Evolutionary conservation across 92 coral and sea anemone species (phyloP).

Genomic region (Siderastrea radians): DNA sequence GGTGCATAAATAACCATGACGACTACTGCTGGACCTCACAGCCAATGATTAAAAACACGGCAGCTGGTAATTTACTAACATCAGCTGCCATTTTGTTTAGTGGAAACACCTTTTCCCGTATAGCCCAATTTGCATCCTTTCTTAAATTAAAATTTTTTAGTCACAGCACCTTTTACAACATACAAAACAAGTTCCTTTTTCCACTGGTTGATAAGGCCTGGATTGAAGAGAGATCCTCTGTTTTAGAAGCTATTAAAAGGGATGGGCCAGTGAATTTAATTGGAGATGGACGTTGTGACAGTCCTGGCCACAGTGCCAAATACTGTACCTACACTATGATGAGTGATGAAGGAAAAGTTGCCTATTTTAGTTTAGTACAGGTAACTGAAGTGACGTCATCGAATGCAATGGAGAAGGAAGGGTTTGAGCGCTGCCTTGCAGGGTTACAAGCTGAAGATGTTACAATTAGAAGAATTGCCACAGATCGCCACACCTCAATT

Average conservation of each 20-base stretch:
- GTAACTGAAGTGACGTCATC: conserved; percentile 74
- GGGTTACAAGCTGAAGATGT: conserved; percentile 13
- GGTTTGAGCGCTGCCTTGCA: conserved; percentile 4
- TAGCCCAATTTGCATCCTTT: conserved; percentile 62
- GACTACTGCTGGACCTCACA: conserved; percentile 66
- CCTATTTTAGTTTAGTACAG: conserved; percentile 61
- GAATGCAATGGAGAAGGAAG: conserved; percentile 73
- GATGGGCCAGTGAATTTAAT: too few relatives aligned
- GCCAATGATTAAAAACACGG: conserved; percentile 55
- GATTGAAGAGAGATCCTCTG: too few relatives aligned
- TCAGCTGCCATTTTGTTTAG: conserved; percentile 75
- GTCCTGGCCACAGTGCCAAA: conserved; percentile 66
- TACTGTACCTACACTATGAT: conserved; percentile 81
- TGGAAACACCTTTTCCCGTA: conserved; percentile 71
- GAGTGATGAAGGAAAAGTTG: conserved; percentile 56
- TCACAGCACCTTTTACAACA: conserved; percentile 39
- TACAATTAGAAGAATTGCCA: conserved; percentile 32
- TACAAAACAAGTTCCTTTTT: conserved; percentile 55
- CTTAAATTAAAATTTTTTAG: conserved; percentile 59
- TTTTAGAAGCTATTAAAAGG: too few relatives aligned
- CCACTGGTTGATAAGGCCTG: conserved; percentile 59
- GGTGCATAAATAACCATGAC: conserved; percentile 56
- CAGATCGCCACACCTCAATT: conserved; percentile 70
- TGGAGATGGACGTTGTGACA: conserved; percentile 74
- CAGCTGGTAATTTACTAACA: conserved; percentile 71